Evolutionary conservation across 2,113 vertebrate genomes (phyloP), one percentile per base, ranked within the genome.

Genomic region (Petroica traversi): DNA sequence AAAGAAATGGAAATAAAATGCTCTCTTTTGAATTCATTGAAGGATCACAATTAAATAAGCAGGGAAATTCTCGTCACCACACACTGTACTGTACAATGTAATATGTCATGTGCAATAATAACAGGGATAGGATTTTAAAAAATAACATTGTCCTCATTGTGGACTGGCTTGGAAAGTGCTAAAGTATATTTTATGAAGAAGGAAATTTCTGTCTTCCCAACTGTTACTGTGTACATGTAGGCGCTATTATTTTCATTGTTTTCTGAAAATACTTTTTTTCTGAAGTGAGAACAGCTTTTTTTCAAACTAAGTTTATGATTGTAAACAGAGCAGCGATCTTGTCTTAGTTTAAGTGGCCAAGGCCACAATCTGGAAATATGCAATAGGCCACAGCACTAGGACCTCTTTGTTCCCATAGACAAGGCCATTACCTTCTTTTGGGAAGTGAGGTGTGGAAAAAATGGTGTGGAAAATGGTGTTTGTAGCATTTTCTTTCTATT

Each of bases 11-110:
- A 92, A 95, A 95, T 84, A 96, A 97, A 93, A 62, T 43, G 8
- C 57, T 91, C 62, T 92, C 76, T 94, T 97, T 96, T 93, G 91
- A 93, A 95, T 57, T 85, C 93, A 28, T 81, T 97, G 92, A 95
- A 96, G 92, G 91, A 93, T 95, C 85, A 95, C 91, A 95, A 96
- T 96, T 95, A 96, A 95, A 96, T 95, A 96, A 97, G 86, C 67
- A 63, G 75, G 78, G 92, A 92, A 64, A 63, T 94, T 90, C 81
- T 95, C 58, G 0, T 95, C 96, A 91, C 43, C 64, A 73, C 41
- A 38, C 38, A 34, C 52, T 84, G 59, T 67, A 91, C 87, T 72
- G 61, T 93, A 85, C 81, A 93, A 89, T 75, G 55, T 92, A 93
- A 62, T 81, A 79, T 95, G 86, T 89, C 88, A 72, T 55, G 57